Base-by-base conservation (phyloP, 2,113 vertebrate genomes). In the Athene noctua region DNA sequence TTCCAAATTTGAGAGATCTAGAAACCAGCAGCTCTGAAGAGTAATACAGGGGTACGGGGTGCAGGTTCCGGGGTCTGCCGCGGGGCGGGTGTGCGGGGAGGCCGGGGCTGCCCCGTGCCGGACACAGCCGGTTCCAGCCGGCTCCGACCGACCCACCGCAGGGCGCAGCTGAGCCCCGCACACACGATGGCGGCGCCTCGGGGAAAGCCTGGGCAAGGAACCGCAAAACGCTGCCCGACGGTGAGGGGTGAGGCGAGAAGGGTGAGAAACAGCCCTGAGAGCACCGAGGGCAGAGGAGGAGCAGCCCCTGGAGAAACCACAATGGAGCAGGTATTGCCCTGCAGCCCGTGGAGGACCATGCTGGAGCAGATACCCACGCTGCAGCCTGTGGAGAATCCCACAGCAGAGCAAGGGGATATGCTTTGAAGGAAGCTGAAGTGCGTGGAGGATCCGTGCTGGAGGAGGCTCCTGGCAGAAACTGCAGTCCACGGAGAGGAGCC, bases 151-250 rank as follows among this genome's bases (percentile, higher is more conserved):
- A 16, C 65, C n/a, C 65, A 10, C 6, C 0, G 0, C 63, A 55
- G 38, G 55, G n/a, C 46, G 80, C 0, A 0, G 52, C 59, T 14
- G 4, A 14, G 52, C 34, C 66, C 49, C 1, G 6, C 81, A n/a
- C 66, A 15, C 34, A 38, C 3, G 0, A 44, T 44, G 44, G 44
- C 44, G 15, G 15, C 4, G 44, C 44, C 44, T 46, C 17, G 44
- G 44, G 44, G 44, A 46, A 18, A 18, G 44, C 17, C 44, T 46
- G 44, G 44, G 49, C 10, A 11, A 49, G 29, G 4, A 16, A n/a
- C 4, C 34, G 47, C 13, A 77, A 15, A 70, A n/a, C 0, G 3
- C 23, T 54, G 21, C 34, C 23, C 0, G 0, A 25, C 13, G 3
- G 30, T 11, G 22, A 32, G 44, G 14, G 21, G 30, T 11, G 22